Evolutionary conservation across 2,113 vertebrate genomes (phyloP), one percentile per base, ranked within the genome.

Genomic region (Hiodon alosoides): DNA sequence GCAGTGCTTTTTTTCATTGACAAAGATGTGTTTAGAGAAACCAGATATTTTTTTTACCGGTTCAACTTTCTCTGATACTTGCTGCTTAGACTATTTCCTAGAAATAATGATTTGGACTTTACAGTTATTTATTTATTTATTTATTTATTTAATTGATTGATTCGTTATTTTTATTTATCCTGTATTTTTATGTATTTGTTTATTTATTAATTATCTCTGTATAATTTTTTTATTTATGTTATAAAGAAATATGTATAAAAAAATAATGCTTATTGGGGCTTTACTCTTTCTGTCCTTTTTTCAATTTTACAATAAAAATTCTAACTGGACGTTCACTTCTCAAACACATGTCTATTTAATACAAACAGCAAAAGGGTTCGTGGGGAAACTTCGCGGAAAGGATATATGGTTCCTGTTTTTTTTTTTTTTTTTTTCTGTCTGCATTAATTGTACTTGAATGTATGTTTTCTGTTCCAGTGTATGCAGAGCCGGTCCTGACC

Each of bases 291-390:
- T 90, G 85, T 88, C 82, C 83, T 91, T 91, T 85, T 92, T 93
- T 90, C 90, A 92, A 91, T 93, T 93, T 93, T 93, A 90, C 91
- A 93, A 93, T 93, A 93, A 92, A 93, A 91, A 79, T 83, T 88
- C 79, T 89, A 92, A 92, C 84, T 85, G 85, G 86, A 84, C 78
- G 79, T 79, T 86, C 76, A 69, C 76, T 86, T 83, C 71, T 83
- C 75, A 62, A 72, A 79, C 68, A 48, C 75, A 7, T 51, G 53
- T 62, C 59, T 58, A 17, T 74, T 75, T 76, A 76, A 48, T 69
- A 64, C 75, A 68, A 53, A 75, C 51, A 78, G 78, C 67, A 77
- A 78, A 80, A 72, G 31, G 31, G 31, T 31, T 31, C 79, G 70
- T 11, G 59, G 78, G 81, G 75, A 77, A 68, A 52, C 9, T 7